Evolutionary conservation across 2,797 vertebrate species (phyloP).

Genomic region (Clarias fuscus): DNA sequence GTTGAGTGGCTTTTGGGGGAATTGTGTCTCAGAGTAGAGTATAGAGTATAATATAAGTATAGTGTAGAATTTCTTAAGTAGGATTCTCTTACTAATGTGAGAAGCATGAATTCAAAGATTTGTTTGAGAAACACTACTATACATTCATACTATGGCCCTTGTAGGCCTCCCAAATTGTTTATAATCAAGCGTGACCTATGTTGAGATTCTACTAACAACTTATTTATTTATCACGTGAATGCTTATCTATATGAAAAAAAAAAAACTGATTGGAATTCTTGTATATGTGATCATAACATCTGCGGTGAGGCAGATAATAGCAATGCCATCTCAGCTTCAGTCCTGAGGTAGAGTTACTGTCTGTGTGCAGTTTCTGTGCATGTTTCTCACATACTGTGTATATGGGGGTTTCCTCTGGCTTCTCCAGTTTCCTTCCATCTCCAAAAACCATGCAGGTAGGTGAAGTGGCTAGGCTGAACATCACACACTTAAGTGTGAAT

Average conservation of each 20-base stretch:
- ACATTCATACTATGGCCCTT: background rate
- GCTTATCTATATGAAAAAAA: background rate
- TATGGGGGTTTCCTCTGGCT: background rate
- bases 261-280: background rate
- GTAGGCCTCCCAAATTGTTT: background rate
- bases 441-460: background rate
- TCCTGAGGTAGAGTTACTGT: background rate
- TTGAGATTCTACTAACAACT: background rate
- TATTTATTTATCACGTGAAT: no score
- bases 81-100: background rate
- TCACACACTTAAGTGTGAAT: background rate
- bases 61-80: background rate
- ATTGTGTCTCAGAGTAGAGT: background rate
- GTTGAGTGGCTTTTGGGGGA: background rate
- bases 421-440: background rate
- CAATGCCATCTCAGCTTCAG: background rate
- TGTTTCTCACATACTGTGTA: background rate
- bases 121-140: background rate
- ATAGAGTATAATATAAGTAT: background rate
- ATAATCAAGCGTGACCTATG: background rate
- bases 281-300: background rate
- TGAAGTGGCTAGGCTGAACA: background rate
- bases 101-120: background rate
- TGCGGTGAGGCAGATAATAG: background rate
- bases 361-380: background rate